Evolutionary conservation across 2,888 invertebrate genomes (phyloP).

Genomic region (Trachelus troglodyta): DNA sequence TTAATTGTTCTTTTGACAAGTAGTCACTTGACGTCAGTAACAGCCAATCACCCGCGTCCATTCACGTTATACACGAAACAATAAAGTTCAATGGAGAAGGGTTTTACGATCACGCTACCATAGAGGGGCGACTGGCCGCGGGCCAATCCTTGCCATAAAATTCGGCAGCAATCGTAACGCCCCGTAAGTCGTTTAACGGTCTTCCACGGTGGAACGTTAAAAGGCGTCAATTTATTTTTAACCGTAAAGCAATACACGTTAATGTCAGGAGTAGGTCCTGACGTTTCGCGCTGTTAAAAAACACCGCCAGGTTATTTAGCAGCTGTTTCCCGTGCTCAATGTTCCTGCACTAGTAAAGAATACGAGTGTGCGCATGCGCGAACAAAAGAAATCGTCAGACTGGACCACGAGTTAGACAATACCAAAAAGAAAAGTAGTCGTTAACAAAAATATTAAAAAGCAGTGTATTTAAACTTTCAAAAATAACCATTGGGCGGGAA

Average conservation of each 20-base stretch:
- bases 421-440: background rate
- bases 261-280: background rate
- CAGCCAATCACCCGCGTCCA: background rate
- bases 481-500: too few relatives aligned
- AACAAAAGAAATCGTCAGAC: background rate
- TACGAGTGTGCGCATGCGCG: background rate
- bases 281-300: background rate
- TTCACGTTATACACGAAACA: slow-evolving; percentile 6
- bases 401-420: background rate
- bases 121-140: slow-evolving; percentile 4
- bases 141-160: slow-evolving; percentile 21
- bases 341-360: background rate
- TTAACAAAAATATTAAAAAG: background rate
- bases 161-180: slow-evolving; percentile 3
- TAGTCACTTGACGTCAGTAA: background rate
- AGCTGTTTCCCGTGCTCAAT: background rate
- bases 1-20: background rate
- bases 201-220: background rate
- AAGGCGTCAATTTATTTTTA: slow-evolving; percentile 8
- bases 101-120: slow-evolving; percentile 3
- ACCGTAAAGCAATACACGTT: background rate
- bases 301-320: background rate
- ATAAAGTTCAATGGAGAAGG: slow-evolving; percentile 8
- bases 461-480: background rate
- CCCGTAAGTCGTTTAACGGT: slow-evolving; percentile 11